Conservation (phyloP, 2,113 vertebrate genomes). For the Alethe diademata region DNA sequence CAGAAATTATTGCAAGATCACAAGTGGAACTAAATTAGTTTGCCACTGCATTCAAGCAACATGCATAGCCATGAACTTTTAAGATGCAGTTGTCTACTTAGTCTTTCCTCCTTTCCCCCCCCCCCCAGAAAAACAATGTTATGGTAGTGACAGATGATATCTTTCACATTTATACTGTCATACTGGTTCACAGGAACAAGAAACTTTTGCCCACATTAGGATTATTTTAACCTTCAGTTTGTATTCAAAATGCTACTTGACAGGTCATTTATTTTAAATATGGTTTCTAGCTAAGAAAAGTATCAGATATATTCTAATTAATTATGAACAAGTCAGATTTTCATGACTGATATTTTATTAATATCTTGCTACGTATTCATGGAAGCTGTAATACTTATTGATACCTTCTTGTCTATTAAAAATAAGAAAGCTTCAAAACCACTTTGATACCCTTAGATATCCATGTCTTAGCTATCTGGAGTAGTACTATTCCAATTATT, state of each 20-base stretch:
- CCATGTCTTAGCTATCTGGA: neutral
- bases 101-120: neutral
- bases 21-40: slow-evolving; percentile 57
- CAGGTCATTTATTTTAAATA: slow-evolving; percentile 32
- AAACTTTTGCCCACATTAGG: neutral
- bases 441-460: neutral
- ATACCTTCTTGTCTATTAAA: slow-evolving; percentile 2
- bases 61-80: slow-evolving; percentile 32
- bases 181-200: neutral
- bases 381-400: neutral
- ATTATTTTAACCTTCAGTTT: slow-evolving; percentile 26
- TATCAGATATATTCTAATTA: neutral
- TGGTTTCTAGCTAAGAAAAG: neutral
- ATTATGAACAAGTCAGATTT: slow-evolving; percentile 8
- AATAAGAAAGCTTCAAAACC: neutral
- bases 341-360: slow-evolving; percentile 34
- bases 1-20: slow-evolving; percentile 62
- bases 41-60: slow-evolving; percentile 30
- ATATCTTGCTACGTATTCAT: neutral
- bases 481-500: neutral
- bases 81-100: slow-evolving; percentile 11
- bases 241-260: slow-evolving; percentile 10
- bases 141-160: neutral
- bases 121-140: neutral
- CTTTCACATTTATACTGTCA: neutral